phyloP scores from a whole-genome alignment of 1,140 invertebrate species.

The Phortica variegata region DNA sequence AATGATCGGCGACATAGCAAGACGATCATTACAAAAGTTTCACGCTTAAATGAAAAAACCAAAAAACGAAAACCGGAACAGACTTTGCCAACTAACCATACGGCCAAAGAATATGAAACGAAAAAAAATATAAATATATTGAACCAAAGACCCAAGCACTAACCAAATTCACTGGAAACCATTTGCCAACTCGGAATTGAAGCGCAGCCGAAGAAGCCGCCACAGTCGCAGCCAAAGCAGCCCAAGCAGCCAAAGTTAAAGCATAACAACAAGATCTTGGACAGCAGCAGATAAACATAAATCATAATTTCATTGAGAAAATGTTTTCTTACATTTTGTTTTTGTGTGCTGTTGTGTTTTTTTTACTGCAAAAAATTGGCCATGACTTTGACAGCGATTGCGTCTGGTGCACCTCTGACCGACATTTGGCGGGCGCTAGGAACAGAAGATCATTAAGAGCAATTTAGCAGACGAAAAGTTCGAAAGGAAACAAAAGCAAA shows the following conservation, averaged over 20 bases:
- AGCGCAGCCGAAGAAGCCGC: background rate
- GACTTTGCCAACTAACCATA: slow-evolving; percentile 4
- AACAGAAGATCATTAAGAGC: too few species aligned
- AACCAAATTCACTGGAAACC: slow-evolving; percentile 54
- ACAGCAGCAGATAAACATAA: background rate
- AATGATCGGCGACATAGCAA: slow-evolving; percentile 40
- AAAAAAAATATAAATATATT: slow-evolving; percentile 37
- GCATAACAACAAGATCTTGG: background rate
- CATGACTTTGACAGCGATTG: too few species aligned
- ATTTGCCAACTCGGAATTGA: slow-evolving; percentile 33
- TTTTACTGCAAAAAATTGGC: too few species aligned
- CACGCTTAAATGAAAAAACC: slow-evolving; percentile 40
- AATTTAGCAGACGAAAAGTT: too few species aligned
- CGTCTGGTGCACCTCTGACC: too few species aligned
- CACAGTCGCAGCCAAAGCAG: background rate
- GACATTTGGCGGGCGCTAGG: too few species aligned
- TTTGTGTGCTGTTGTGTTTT: too few species aligned
- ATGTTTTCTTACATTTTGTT: too few species aligned
- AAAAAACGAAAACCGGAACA: slow-evolving; percentile 1
- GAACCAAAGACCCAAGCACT: too few species aligned
- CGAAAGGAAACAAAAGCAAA: too few species aligned
- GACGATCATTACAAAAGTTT: slow-evolving; percentile 50
- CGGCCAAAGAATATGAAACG: slow-evolving; percentile 19
- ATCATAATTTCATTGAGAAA: too few species aligned
- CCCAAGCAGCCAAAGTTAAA: background rate